Base-by-base conservation (phyloP, 1,140 invertebrate genomes). In the Aphaenogaster rudis region DNA sequence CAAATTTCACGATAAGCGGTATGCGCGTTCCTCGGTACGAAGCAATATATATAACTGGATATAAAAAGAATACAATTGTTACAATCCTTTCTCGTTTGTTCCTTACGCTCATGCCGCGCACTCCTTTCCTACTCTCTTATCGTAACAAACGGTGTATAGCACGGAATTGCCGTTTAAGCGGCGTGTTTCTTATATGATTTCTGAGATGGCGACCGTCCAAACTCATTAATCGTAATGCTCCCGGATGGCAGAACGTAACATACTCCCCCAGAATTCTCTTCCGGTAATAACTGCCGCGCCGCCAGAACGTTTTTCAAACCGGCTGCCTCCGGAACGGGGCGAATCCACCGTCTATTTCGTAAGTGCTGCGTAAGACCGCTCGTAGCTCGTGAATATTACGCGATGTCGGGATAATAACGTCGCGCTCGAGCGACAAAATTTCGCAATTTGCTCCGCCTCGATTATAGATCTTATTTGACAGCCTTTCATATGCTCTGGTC, bases 171-270 rank as follows among this genome's bases (percentile, higher is more conserved):
- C 86, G 88, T 88, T 92, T 92, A 93, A 92, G 57, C 71, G 88
- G 79, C 33, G 79, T 82, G 86, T 88, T 87, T 88, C 89, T 88
- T 88, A 84, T 90, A 90, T 86, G 91, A 92, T 92, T 86, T 64
- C 80, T 42, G 52, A 54, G 88, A 93, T 92, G 90, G 91, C 89
- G 79, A 48, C 78, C 84, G 91, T 92, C 92, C 92, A 92, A 92
- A 88, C 90, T 92, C 91, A 88, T 93, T 91, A 92, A 92, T 92
- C 91, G 92, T 76, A 77, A 88, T 87, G 88, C 78, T 66, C 48
- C 66, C 52, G 69, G 45, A 67, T 64, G 45, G 72, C 54, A 50
- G 15, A 66, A 85, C 64, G 81, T 91, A 88, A 88, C 72, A 79
- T 77, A 84, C 88, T 77, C 81, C 11, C 69, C 9, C 36, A 61